Conservation (phyloP, 2,113 vertebrate genomes). For the Gnathonemus longibarbis region DNA sequence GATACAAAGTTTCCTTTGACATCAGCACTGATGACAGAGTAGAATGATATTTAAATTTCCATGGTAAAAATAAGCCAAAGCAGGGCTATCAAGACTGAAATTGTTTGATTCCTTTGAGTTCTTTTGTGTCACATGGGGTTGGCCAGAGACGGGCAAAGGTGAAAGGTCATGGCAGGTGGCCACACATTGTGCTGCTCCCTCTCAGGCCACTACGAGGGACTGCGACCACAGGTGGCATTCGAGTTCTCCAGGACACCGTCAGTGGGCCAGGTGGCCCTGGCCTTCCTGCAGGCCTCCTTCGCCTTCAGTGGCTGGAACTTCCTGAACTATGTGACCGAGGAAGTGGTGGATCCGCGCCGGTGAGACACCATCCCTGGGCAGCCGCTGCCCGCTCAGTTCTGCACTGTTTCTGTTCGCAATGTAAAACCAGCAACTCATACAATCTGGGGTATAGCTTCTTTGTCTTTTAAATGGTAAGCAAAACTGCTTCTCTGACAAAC, state of each 20-base stretch:
- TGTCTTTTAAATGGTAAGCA: not conserved
- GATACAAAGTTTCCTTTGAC: not conserved
- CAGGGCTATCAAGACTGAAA: not conserved
- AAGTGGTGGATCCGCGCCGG: constrained; percentile 88
- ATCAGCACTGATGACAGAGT: not conserved
- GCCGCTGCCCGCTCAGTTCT: not conserved
- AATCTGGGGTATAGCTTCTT: not conserved
- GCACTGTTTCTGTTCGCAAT: not conserved
- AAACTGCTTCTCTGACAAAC: not conserved
- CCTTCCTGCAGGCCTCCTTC: constrained; percentile 95
- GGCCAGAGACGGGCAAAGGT: not conserved
- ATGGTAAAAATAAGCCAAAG: not conserved
- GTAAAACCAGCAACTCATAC: not conserved
- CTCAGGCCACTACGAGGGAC: constrained; percentile 78
- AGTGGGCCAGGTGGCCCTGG: constrained; percentile 84
- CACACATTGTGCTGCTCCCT: not conserved
- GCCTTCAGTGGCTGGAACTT: constrained; percentile 99
- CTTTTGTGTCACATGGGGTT: not conserved
- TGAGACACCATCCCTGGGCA: constrained; percentile 45
- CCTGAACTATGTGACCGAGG: constrained; percentile 96
- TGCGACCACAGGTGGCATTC: constrained; percentile 78
- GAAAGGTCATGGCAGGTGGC: not conserved
- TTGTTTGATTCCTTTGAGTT: not conserved
- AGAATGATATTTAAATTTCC: not conserved
- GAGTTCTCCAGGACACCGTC: constrained; percentile 71